Evolutionary conservation across 2,113 vertebrate species (phyloP).

Genomic region (Ictidomys tridecemlineatus): DNA sequence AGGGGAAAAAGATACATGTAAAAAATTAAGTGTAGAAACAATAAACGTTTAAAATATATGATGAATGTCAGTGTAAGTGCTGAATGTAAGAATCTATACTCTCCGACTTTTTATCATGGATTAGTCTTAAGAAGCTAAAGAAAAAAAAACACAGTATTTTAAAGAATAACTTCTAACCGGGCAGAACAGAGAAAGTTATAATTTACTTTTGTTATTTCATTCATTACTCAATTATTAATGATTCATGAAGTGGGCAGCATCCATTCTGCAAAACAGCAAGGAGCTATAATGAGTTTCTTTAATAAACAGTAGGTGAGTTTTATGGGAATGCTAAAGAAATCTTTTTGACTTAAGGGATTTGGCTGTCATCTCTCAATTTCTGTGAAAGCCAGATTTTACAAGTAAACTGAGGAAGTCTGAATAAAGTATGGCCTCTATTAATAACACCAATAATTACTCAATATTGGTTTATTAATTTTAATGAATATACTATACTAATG

Average conservation of each 20-base stretch:
- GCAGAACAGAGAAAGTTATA: neutral
- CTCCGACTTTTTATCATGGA: constrained; percentile 6
- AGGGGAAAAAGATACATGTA: neutral
- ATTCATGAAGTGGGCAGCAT: neutral
- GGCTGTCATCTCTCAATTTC: neutral
- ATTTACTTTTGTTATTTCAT: neutral
- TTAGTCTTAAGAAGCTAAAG: constrained; percentile 11
- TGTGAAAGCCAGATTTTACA: neutral
- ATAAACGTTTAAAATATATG: constrained; percentile 17
- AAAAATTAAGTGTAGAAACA: constrained; percentile 13
- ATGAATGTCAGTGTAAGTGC: neutral
- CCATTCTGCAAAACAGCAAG: neutral
- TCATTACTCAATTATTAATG: constrained; percentile 11
- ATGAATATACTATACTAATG: neutral
- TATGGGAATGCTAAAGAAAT: neutral
- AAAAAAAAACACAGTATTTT: neutral
- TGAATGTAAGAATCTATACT: neutral
- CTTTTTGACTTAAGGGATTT: neutral
- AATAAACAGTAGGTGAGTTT: neutral
- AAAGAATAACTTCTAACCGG: neutral
- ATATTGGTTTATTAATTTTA: neutral
- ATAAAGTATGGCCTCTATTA: neutral
- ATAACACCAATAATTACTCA: neutral
- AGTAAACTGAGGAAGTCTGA: neutral
- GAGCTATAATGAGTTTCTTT: neutral